A percentile compares a stretch with the other conserved stretches of the same genome.
These are phyloP conservation scores for Myotis brandtii DNA, from an alignment of 2,113 vertebrate genomes.

Conservation along the genomic window DNA sequence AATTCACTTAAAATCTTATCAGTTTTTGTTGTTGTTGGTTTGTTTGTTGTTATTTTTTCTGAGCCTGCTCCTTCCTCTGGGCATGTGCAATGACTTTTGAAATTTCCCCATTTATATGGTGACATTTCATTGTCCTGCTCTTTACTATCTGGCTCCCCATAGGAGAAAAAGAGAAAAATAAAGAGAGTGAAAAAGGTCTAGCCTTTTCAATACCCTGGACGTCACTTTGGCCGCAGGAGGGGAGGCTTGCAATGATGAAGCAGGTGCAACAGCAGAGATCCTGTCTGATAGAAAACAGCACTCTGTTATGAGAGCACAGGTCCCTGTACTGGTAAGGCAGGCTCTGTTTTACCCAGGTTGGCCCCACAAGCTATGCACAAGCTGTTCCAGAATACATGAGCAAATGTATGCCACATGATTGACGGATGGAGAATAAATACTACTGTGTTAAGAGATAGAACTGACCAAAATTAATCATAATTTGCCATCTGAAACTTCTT, in stretches of 20 bases:
- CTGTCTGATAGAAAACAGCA: fast-evolving
- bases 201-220: background rate
- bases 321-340: background rate
- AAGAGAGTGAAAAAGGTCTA: background rate
- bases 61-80: background rate
- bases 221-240: background rate
- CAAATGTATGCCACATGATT: fast-evolving
- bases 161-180: background rate
- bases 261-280: fast-evolving
- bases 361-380: fast-evolving
- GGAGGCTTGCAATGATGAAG: fast-evolving
- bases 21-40: no score
- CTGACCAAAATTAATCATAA: background rate
- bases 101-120: background rate
- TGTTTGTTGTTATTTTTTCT: background rate
- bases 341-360: background rate
- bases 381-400: background rate
- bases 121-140: background rate
- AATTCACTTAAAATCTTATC: no score
- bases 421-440: fast-evolving
- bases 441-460: background rate
- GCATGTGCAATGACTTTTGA: fast-evolving
- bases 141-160: background rate
- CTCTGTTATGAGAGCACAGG: background rate
- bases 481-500: background rate